Evolutionary conservation across 1,140 invertebrate species (phyloP).

Genomic region (Homarus americanus): DNA sequence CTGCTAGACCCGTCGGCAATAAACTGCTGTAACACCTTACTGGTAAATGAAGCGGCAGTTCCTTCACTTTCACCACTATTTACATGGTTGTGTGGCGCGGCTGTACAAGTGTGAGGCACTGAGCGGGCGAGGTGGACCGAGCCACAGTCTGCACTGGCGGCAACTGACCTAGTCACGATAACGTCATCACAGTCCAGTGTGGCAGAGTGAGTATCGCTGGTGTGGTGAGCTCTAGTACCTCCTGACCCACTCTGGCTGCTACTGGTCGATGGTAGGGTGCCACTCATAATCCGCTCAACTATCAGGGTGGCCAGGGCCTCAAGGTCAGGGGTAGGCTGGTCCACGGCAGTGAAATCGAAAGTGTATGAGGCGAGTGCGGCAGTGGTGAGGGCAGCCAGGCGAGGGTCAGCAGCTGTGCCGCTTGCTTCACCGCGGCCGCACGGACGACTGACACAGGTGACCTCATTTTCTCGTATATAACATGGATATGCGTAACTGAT

Average conservation of each 20-base stretch:
- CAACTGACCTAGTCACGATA: conserved; percentile 26
- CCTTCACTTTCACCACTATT: conserved; percentile 51
- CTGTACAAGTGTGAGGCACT: background rate
- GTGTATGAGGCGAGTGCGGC: conserved; percentile 34
- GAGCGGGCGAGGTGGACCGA: background rate
- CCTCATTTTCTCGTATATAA: conserved; percentile 60
- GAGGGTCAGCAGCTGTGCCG: conserved; percentile 32
- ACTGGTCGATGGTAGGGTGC: conserved; percentile 45
- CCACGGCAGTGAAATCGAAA: conserved; percentile 59
- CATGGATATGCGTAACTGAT: conserved; percentile 47
- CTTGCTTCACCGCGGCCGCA: conserved; percentile 28
- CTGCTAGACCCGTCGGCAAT: background rate
- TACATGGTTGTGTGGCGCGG: background rate
- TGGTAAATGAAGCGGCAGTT: conserved; percentile 3
- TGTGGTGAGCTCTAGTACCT: conserved; percentile 13
- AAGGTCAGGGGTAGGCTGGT: conserved; percentile 66
- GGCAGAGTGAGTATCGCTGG: background rate
- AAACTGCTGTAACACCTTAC: background rate
- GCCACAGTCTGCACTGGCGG: conserved; percentile 1
- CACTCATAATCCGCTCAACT: conserved; percentile 65
- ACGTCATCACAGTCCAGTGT: conserved; percentile 19
- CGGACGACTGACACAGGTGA: conserved; percentile 43
- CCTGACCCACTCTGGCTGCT: conserved; percentile 42
- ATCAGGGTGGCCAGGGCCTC: conserved; percentile 67
- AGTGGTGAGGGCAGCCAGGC: conserved; percentile 20